A percentile compares a stretch with the other conserved stretches of the same genome.
These are phyloP conservation scores for Drosophila miranda DNA, from an alignment of 1,140 invertebrate genomes.

Conservation along the genomic window DNA sequence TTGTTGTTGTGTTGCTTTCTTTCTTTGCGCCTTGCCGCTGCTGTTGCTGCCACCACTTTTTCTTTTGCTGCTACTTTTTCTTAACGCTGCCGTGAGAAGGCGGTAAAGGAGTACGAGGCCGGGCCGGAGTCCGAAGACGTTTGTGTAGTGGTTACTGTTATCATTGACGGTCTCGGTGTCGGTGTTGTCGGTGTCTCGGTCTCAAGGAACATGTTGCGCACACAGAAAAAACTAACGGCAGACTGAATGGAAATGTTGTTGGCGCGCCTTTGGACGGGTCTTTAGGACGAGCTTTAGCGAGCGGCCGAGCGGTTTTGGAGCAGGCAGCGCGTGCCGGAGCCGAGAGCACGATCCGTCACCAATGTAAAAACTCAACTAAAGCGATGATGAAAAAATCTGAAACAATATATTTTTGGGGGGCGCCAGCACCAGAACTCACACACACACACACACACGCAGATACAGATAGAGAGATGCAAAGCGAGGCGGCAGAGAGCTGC, in stretches of 20 bases:
- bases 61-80: conserved; percentile 55
- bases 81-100: conserved; percentile 39
- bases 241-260: conserved; percentile 65
- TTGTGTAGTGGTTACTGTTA: conserved; percentile 43
- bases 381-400: conserved; percentile 83
- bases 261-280: conserved; percentile 37
- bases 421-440: conserved; percentile 56
- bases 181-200: conserved; percentile 34
- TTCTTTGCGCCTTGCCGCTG: conserved; percentile 28
- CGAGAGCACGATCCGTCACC: conserved; percentile 82
- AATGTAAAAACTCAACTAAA: conserved; percentile 83
- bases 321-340: conserved; percentile 50
- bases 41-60: conserved; percentile 1
- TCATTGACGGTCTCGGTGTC: conserved; percentile 22
- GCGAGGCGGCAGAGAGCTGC: conserved; percentile 47
- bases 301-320: conserved; percentile 31
- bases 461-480: conserved; percentile 39
- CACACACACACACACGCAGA: conserved; percentile 29
- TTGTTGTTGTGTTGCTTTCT: conserved; percentile 19
- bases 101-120: conserved; percentile 31
- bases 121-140: conserved; percentile 53
- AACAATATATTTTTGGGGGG: conserved; percentile 83
- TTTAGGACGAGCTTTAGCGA: conserved; percentile 41
- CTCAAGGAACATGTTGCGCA: conserved; percentile 79
- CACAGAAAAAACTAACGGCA: conserved; percentile 70